Evolutionary conservation across 2,113 vertebrate genomes (phyloP).

Genomic region (Cyanistes caeruleus): DNA sequence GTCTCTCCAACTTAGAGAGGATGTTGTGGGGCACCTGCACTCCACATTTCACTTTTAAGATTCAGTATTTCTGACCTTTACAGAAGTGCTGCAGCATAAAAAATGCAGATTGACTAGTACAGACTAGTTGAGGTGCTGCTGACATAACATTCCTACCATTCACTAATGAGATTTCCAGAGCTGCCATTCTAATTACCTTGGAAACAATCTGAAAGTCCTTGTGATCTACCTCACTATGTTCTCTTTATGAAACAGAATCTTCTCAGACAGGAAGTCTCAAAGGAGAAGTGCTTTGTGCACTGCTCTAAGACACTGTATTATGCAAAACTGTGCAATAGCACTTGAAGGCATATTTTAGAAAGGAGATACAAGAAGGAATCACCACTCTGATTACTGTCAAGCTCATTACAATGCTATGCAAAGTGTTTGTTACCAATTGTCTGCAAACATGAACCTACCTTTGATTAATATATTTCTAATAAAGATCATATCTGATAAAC

Average conservation of each 20-base stretch:
- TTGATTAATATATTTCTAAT: background rate
- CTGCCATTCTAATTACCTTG: constrained; percentile 45
- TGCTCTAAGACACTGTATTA: background rate
- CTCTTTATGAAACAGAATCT: background rate
- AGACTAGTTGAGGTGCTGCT: background rate
- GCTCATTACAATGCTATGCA: background rate
- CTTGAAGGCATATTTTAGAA: background rate
- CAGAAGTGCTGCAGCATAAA: background rate
- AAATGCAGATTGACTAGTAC: background rate
- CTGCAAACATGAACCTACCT: background rate
- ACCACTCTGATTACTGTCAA: background rate
- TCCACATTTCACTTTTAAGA: background rate
- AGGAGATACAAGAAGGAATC: background rate
- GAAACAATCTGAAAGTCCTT: constrained; percentile 21
- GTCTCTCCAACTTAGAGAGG: background rate
- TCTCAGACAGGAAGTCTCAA: background rate
- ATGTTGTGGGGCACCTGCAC: background rate
- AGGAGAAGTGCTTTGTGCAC: background rate
- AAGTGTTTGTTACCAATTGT: background rate
- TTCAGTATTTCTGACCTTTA: background rate
- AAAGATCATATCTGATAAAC: background rate
- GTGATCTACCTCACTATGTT: background rate
- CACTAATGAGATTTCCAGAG: constrained; percentile 15
- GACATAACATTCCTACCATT: background rate
- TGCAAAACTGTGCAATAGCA: background rate